A percentile compares a stretch with the other conserved stretches of the same genome.
phyloP scores from a whole-genome alignment of 2,797 vertebrate species.

The Muraenolepis orangiensis region DNA sequence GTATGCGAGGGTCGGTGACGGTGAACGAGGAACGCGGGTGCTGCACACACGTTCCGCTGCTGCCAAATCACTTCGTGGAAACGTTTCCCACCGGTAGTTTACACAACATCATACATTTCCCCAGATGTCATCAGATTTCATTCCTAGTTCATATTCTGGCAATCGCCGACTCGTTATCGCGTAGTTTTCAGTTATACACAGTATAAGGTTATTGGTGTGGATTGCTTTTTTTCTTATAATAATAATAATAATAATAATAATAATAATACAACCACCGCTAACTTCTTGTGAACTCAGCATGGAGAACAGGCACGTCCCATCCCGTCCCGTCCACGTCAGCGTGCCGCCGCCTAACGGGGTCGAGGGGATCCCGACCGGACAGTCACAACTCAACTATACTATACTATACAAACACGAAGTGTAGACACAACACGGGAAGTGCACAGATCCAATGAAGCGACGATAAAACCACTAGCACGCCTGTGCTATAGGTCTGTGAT shows the following conservation, averaged over 20 bases:
- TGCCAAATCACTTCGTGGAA: not conserved
- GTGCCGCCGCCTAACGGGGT: too few species aligned
- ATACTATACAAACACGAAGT: too few species aligned
- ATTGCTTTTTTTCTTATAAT: too few species aligned
- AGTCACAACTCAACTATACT: too few species aligned
- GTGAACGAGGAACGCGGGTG: not conserved
- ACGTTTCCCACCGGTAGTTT: not conserved
- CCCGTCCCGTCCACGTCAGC: too few species aligned
- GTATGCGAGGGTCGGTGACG: not conserved
- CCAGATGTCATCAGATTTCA: too few species aligned
- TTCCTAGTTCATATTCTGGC: too few species aligned
- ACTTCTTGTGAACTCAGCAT: too few species aligned
- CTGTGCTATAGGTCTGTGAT: not conserved
- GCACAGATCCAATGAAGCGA: too few species aligned
- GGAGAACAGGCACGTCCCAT: too few species aligned
- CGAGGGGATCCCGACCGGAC: too few species aligned
- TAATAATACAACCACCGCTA: not conserved
- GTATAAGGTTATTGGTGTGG: not conserved
- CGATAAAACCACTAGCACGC: not conserved
- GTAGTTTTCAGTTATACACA: not conserved
- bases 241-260: not conserved
- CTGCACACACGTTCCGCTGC: not conserved
- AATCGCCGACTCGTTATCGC: not conserved
- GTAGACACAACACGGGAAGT: too few species aligned
- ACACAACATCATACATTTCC: not conserved